Evolutionary conservation across 2,113 vertebrate genomes (phyloP).

Genomic region (Genyomyrus donnyi): DNA sequence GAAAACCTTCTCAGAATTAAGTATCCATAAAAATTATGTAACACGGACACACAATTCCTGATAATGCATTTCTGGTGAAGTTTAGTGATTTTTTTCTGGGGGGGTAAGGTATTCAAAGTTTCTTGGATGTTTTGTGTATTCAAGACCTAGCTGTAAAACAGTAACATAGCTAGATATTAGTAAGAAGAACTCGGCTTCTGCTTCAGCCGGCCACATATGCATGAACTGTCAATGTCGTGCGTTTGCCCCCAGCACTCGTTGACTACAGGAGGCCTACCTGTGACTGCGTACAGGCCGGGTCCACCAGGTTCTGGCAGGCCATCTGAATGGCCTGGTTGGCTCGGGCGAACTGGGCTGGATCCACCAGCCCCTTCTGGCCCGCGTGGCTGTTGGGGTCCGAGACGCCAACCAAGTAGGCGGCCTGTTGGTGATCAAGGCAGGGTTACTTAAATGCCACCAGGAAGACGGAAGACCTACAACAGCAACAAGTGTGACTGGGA

Average conservation of each 20-base stretch:
- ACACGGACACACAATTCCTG: neutral
- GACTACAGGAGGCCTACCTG: conserved; percentile 61
- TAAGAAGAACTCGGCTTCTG: neutral
- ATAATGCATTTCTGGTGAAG: neutral
- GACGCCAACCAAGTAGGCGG: conserved; percentile 85
- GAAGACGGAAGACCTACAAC: neutral
- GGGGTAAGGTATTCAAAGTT: neutral
- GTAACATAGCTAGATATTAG: neutral
- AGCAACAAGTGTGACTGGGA: neutral
- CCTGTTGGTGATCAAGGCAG: conserved; percentile 52
- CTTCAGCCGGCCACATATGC: neutral
- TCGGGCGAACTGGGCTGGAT: conserved; percentile 90
- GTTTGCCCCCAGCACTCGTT: neutral
- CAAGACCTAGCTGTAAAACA: neutral
- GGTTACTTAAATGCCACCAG: neutral
- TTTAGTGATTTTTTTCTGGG: neutral
- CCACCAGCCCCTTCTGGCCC: conserved; percentile 88
- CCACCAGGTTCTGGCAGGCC: conserved; percentile 95
- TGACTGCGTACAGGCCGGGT: conserved; percentile 89
- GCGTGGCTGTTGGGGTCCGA: conserved; percentile 91
- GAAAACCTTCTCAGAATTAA: neutral
- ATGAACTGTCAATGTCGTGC: neutral
- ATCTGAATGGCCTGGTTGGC: conserved; percentile 97
- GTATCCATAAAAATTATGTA: neutral
- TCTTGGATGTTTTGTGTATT: neutral